Evolutionary conservation across 2,797 vertebrate species (phyloP).

Genomic region (Pampus argenteus): DNA sequence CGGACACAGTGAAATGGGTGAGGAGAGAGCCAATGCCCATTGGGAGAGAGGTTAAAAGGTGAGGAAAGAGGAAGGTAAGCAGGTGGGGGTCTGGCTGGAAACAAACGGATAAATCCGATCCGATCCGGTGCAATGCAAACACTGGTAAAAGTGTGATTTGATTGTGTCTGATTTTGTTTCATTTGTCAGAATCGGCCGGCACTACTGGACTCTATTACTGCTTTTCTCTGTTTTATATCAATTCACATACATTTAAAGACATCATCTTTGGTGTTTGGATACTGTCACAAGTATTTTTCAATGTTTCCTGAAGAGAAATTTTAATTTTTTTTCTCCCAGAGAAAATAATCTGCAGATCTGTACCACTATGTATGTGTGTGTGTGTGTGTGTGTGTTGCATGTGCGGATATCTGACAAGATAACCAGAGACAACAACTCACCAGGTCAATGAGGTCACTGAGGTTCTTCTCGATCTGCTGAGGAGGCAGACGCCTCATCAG

Average conservation of each 20-base stretch:
- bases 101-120: too few relatives aligned
- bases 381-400: not conserved
- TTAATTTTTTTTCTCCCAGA: too few relatives aligned
- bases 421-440: conserved; percentile 80
- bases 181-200: conserved; percentile 24
- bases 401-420: not conserved
- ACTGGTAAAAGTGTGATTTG: conserved; percentile 64
- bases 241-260: not conserved
- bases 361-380: not conserved
- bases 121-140: conserved; percentile 55
- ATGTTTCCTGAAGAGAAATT: too few relatives aligned
- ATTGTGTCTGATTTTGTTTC: conserved; percentile 61
- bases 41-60: conserved; percentile 64
- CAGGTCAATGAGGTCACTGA: conserved; percentile 99
- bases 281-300: too few relatives aligned
- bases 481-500: conserved; percentile 99
- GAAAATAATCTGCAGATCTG: not conserved
- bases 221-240: not conserved
- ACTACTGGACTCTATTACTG: not conserved
- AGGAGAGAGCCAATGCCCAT: conserved; percentile 43
- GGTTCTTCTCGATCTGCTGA: conserved; percentile 99
- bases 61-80: conserved; percentile 67
- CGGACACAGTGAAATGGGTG: conserved; percentile 56
- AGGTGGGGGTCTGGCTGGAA: conserved; percentile 58
- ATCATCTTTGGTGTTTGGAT: too few relatives aligned